These are phyloP conservation scores for Collichthys lucidus DNA, from an alignment of 2,113 vertebrate species.

Conservation along the genomic window DNA sequence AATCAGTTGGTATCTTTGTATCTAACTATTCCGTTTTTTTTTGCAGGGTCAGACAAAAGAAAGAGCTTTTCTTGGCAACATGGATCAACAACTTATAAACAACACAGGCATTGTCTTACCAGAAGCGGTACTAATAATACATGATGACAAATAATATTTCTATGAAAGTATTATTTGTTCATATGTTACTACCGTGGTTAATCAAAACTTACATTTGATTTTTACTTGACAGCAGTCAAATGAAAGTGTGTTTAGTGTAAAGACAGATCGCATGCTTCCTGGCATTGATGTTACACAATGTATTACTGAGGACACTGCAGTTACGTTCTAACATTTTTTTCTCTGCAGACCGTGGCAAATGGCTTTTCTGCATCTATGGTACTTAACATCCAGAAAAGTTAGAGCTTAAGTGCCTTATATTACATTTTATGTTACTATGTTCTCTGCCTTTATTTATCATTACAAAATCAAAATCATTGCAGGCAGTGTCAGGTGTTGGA, in stretches of 20 bases:
- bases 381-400: neutral
- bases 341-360: slow-evolving; percentile 59
- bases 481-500: slow-evolving; percentile 70
- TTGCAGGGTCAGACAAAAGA: slow-evolving; percentile 61
- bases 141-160: neutral
- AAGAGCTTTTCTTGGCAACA: slow-evolving; percentile 44
- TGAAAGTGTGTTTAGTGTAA: neutral
- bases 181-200: neutral
- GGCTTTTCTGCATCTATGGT: slow-evolving; percentile 62
- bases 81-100: slow-evolving; percentile 51
- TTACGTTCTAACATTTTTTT: neutral
- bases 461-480: neutral
- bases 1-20: neutral
- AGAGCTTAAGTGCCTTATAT: neutral
- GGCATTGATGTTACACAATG: neutral
- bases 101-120: slow-evolving; percentile 23
- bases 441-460: neutral
- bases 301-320: neutral
- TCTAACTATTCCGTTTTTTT: neutral
- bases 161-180: neutral
- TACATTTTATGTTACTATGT: neutral
- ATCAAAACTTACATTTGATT: neutral
- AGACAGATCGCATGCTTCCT: too few species aligned
- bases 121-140: slow-evolving; percentile 31
- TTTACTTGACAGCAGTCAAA: too few species aligned